These are phyloP conservation scores for Hexactinellida sp. DNA, from an alignment of 37 sponge, comb jelly and placozoan species.

Conservation along the genomic window DNA sequence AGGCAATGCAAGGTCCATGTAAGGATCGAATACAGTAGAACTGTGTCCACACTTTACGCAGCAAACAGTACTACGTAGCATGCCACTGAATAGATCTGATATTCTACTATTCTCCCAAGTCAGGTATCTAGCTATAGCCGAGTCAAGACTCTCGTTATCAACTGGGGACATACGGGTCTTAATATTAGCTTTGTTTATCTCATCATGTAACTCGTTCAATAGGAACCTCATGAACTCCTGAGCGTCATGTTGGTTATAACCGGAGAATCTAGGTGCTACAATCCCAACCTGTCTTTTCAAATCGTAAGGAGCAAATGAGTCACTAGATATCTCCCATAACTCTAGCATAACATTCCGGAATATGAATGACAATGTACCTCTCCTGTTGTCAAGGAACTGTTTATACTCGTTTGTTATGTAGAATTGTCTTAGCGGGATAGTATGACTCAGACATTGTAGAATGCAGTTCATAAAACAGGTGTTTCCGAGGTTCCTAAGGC, in stretches of 20 bases:
- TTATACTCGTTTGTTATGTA: not conserved
- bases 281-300: not conserved
- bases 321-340: not conserved
- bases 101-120: constrained; percentile 1
- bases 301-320: not conserved
- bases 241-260: not conserved
- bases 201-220: not conserved
- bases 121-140: not conserved
- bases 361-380: not conserved
- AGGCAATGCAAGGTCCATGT: not conserved
- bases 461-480: constrained; percentile 15
- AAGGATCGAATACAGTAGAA: not conserved
- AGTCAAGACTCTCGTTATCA: not conserved
- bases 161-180: not conserved
- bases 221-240: constrained; percentile 11
- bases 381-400: not conserved
- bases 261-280: not conserved
- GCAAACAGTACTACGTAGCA: not conserved
- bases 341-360: not conserved
- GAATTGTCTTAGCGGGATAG: not conserved
- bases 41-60: not conserved
- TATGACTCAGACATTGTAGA: not conserved
- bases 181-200: not conserved
- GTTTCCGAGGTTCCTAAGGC: not conserved
- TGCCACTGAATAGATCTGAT: not conserved